A percentile compares a stretch with the other conserved stretches of the same genome.
phyloP scores from a whole-genome alignment of 2,888 invertebrate species.

The Latrodectus elegans region DNA sequence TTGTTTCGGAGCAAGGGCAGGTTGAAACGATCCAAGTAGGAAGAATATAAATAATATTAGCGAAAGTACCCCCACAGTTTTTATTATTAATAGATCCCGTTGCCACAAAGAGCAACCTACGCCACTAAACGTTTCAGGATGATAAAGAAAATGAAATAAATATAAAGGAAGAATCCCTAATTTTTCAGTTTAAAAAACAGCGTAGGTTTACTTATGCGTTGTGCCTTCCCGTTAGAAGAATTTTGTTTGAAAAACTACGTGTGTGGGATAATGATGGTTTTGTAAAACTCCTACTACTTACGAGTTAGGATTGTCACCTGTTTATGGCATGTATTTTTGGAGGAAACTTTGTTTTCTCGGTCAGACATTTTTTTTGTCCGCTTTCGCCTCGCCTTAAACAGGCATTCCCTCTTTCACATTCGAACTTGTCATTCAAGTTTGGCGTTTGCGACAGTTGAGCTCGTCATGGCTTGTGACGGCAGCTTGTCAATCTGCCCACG shows the following conservation, averaged over 20 bases:
- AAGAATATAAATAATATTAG: conserved; percentile 62
- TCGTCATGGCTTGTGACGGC: conserved; percentile 31
- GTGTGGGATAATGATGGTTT: conserved; percentile 68
- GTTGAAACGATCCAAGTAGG: conserved; percentile 52
- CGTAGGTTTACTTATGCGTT: conserved; percentile 33
- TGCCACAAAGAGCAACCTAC: conserved; percentile 45
- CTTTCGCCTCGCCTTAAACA: conserved; percentile 58
- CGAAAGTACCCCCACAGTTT: conserved; percentile 53
- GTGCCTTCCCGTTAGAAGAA: conserved; percentile 28
- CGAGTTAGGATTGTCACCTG: conserved; percentile 60
- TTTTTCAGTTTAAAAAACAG: conserved; percentile 63
- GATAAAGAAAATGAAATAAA: conserved; percentile 48
- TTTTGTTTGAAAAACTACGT: conserved; percentile 16
- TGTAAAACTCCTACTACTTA: conserved; percentile 58
- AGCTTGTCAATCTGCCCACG: conserved; percentile 44
- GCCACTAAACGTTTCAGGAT: not conserved
- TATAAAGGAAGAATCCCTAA: conserved; percentile 46
- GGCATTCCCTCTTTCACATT: conserved; percentile 39
- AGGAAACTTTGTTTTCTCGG: conserved; percentile 50
- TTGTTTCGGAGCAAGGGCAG: conserved; percentile 42
- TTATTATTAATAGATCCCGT: conserved; percentile 53
- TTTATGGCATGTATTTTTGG: conserved; percentile 50
- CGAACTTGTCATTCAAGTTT: conserved; percentile 64
- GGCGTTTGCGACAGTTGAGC: conserved; percentile 43
- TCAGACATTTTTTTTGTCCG: conserved; percentile 2